A percentile compares a stretch with the other conserved stretches of the same genome.
Evolutionary conservation across 2,888 invertebrate genomes (phyloP).

Genomic region (Hydroisotoma schaefferi): DNA sequence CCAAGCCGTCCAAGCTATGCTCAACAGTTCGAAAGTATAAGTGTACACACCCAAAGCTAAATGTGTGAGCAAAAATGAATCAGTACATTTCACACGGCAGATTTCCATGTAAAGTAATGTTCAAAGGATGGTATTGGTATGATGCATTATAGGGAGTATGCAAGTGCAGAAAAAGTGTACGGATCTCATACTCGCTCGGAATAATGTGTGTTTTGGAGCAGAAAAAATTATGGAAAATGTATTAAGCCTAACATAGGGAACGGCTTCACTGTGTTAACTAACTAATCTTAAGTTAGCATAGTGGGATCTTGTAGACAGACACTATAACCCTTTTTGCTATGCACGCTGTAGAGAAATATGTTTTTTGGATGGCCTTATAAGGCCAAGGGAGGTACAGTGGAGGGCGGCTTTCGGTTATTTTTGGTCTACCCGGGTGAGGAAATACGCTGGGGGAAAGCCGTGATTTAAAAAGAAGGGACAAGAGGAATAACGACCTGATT

Average conservation of each 20-base stretch:
- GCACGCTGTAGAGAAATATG: conserved; percentile 25
- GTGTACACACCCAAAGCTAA: too few relatives aligned
- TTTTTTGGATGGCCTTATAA: conserved; percentile 48
- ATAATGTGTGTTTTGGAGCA: conserved; percentile 1
- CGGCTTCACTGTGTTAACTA: too few relatives aligned
- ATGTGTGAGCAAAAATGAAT: neutral
- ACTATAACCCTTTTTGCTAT: conserved; percentile 3
- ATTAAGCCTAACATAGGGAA: neutral
- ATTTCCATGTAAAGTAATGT: conserved; percentile 14
- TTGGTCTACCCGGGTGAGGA: conserved; percentile 48
- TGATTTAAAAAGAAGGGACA: conserved; percentile 42
- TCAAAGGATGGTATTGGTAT: too few relatives aligned
- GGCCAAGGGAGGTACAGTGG: conserved; percentile 48
- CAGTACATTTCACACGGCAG: neutral
- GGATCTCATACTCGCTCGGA: neutral
- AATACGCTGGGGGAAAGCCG: conserved; percentile 40
- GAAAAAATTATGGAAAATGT: neutral
- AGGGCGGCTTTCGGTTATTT: conserved; percentile 47
- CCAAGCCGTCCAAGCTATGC: too few relatives aligned
- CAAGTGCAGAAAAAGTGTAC: neutral
- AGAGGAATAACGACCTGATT: conserved; percentile 46
- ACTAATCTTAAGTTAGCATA: too few relatives aligned
- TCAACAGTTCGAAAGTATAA: too few relatives aligned
- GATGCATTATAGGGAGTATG: neutral
- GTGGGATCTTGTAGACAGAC: neutral